Conservation (phyloP, 2,113 vertebrate species). For the Megaleporinus macrocephalus region DNA sequence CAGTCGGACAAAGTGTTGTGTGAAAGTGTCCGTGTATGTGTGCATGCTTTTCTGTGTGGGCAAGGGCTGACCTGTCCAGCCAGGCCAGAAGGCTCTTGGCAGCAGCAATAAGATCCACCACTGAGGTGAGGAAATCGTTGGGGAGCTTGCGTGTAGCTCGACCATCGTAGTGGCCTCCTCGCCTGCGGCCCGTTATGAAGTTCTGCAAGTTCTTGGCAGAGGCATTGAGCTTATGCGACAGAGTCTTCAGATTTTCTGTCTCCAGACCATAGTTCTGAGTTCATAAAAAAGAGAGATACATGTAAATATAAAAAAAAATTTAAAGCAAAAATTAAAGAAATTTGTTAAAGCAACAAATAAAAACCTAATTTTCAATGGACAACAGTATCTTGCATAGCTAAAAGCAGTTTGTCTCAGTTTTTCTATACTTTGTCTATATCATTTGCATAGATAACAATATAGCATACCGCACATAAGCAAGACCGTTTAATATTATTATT, state of each 20-base stretch:
- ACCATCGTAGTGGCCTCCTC: constrained; percentile 87
- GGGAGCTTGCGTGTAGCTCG: constrained; percentile 87
- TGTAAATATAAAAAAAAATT: neutral
- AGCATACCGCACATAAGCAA: no score
- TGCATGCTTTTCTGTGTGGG: neutral
- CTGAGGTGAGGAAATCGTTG: constrained; percentile 95
- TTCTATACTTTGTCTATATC: neutral
- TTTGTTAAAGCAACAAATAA: neutral
- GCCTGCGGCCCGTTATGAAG: constrained; percentile 87
- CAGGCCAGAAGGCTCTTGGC: constrained; percentile 94
- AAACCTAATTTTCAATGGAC: neutral
- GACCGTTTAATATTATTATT: no score
- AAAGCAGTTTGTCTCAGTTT: no score
- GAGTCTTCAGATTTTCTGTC: constrained; percentile 95
- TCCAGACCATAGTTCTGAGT: constrained; percentile 95
- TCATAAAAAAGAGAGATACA: constrained; percentile 10
- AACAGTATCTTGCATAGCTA: neutral
- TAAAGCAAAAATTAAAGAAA: neutral
- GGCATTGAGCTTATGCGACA: constrained; percentile 90
- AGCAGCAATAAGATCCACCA: constrained; percentile 95
- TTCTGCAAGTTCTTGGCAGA: constrained; percentile 95
- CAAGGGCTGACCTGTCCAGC: constrained; percentile 89
- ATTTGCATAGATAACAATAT: no score
- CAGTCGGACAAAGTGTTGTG: no score
- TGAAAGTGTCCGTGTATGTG: neutral